Percentiles rank a stretch among this genome's conserved stretches.
phyloP scores from a whole-genome alignment of 2,113 vertebrate species.

The Trogon melanurus region DNA sequence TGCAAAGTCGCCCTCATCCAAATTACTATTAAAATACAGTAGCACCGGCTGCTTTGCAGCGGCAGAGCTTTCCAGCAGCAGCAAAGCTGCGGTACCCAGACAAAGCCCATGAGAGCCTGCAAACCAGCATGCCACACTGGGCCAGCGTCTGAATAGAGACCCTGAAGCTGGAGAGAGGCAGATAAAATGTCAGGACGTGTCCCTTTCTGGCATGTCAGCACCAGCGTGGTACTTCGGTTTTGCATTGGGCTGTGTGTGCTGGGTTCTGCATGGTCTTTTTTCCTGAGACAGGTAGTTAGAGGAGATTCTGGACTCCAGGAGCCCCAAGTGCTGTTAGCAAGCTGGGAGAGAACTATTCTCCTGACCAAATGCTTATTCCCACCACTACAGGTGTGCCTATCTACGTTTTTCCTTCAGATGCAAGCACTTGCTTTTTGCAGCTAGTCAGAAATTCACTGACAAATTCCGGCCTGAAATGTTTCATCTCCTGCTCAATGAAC shows the following conservation, averaged over 20 bases:
- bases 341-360: not conserved
- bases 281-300: not conserved
- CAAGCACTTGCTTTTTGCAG: not conserved
- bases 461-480: slow-evolving; percentile 16
- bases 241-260: not conserved
- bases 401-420: not conserved
- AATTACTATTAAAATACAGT: not conserved
- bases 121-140: not conserved
- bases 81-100: not conserved
- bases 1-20: not conserved
- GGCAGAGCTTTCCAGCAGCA: not conserved
- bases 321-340: not conserved
- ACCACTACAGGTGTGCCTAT: not conserved
- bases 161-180: not conserved
- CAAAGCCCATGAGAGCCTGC: not conserved
- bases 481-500: slow-evolving; percentile 1
- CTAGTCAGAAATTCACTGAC: slow-evolving; percentile 17
- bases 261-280: not conserved
- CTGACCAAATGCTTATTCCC: not conserved
- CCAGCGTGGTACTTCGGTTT: not conserved
- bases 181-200: accelerated
- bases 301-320: not conserved
- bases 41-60: accelerated
- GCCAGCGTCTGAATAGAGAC: not conserved
- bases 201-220: not conserved